phyloP scores from a whole-genome alignment of 2,113 vertebrate genomes.

The Equus przewalskii region DNA sequence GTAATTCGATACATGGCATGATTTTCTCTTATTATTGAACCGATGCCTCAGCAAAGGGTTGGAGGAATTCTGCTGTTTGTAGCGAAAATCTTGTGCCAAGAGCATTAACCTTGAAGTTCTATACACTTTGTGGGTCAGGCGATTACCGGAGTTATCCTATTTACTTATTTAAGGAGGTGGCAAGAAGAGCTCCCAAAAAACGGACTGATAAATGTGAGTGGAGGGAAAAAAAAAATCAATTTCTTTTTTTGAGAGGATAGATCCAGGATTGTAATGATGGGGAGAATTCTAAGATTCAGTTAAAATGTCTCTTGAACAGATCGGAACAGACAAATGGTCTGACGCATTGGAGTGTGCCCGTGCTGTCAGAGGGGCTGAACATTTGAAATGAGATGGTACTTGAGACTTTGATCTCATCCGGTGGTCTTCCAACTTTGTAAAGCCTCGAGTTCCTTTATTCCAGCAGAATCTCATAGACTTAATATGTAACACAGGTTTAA shows the following conservation, averaged over 20 bases:
- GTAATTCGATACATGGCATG: conserved; percentile 67
- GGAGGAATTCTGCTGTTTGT: conserved; percentile 78
- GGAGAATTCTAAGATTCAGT: conserved; percentile 49
- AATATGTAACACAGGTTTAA: background rate
- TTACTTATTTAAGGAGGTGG: conserved; percentile 75
- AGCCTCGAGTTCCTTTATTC: background rate
- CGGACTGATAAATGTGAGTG: conserved; percentile 62
- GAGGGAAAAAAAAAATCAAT: conserved; percentile 54
- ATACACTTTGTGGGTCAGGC: conserved; percentile 68
- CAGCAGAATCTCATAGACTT: background rate
- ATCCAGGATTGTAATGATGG: conserved; percentile 47
- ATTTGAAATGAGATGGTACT: background rate
- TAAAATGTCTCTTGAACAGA: conserved; percentile 38
- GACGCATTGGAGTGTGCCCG: background rate
- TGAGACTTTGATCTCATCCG: background rate
- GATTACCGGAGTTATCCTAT: conserved; percentile 73
- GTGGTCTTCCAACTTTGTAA: background rate
- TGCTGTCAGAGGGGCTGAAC: background rate
- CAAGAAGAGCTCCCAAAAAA: conserved; percentile 45
- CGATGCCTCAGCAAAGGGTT: conserved; percentile 71
- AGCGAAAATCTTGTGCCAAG: conserved; percentile 72
- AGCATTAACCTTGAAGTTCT: conserved; percentile 73
- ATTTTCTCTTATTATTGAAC: conserved; percentile 75
- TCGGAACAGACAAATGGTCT: conserved; percentile 12
- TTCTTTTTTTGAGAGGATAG: conserved; percentile 59